Percentiles rank a stretch among this genome's conserved stretches.
Conservation (phyloP, 2,797 vertebrate genomes). For the Siniperca scherzeri region DNA sequence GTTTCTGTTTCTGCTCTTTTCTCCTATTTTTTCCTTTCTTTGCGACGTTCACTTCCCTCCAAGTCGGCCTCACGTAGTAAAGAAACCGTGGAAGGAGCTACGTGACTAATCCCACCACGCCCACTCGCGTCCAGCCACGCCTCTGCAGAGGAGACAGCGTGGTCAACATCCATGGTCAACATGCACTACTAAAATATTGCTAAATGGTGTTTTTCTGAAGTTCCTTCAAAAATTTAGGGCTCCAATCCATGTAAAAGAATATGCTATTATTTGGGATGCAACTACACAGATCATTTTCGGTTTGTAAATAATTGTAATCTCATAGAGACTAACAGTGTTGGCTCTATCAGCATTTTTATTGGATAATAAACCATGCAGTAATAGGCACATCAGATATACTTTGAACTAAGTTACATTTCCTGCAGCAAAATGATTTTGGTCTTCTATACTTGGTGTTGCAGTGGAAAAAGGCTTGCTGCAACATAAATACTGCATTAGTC, state of each 20-base stretch:
- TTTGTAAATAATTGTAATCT: neutral
- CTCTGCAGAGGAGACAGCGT: conserved; percentile 32
- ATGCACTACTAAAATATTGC: neutral
- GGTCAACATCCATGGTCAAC: conserved; percentile 1
- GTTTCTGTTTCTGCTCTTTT: conserved; percentile 39
- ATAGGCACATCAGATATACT: neutral
- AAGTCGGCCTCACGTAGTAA: conserved; percentile 50
- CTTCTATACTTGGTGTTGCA: neutral
- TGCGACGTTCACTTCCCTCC: conserved; percentile 50
- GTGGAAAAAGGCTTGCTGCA: no score
- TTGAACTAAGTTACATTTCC: neutral
- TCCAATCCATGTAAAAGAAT: neutral
- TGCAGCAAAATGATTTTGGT: neutral
- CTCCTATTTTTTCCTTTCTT: conserved; percentile 34
- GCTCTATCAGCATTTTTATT: neutral
- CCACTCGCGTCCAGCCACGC: conserved; percentile 53
- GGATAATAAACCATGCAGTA: neutral
- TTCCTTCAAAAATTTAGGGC: neutral
- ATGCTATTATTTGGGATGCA: neutral
- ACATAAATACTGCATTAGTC: neutral
- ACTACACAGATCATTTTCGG: neutral
- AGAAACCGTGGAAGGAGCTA: conserved; percentile 39
- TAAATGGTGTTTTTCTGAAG: neutral
- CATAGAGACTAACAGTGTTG: neutral
- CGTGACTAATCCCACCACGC: conserved; percentile 43